These are phyloP conservation scores for Scytalopus superciliaris DNA, from an alignment of 2,113 vertebrate species.

Conservation along the genomic window DNA sequence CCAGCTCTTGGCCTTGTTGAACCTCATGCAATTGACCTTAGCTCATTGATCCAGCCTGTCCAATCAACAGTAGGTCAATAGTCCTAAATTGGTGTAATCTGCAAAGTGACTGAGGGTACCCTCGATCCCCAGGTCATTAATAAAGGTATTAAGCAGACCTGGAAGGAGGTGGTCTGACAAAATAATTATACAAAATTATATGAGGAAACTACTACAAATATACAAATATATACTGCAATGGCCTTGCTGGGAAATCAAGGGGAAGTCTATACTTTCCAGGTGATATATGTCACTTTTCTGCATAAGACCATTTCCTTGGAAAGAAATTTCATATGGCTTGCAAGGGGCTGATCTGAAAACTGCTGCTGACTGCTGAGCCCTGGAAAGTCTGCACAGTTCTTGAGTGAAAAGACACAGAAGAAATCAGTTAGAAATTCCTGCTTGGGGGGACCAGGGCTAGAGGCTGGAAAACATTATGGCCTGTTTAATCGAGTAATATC, in stretches of 20 bases:
- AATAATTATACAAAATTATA: no score
- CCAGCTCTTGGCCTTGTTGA: not conserved
- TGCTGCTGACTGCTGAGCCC: not conserved
- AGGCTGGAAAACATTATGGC: not conserved
- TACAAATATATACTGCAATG: not conserved
- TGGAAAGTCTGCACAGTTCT: not conserved
- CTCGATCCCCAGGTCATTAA: not conserved
- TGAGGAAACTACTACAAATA: not conserved
- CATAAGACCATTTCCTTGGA: not conserved
- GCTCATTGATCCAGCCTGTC: not conserved
- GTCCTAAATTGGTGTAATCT: rapidly evolving
- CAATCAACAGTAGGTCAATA: not conserved
- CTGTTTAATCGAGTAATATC: not conserved
- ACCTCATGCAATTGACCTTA: not conserved
- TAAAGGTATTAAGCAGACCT: not conserved
- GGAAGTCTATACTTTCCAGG: not conserved
- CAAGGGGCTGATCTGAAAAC: not conserved
- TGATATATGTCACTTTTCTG: not conserved
- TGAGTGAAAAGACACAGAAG: not conserved
- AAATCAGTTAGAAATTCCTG: not conserved
- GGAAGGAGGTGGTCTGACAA: not conserved
- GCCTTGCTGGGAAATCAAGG: not conserved
- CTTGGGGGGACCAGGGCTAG: not conserved
- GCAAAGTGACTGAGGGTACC: not conserved
- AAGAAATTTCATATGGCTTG: not conserved